Base-by-base conservation (phyloP, 53 echinoderm and acorn worm genomes). In the Pentamera pediparva region DNA sequence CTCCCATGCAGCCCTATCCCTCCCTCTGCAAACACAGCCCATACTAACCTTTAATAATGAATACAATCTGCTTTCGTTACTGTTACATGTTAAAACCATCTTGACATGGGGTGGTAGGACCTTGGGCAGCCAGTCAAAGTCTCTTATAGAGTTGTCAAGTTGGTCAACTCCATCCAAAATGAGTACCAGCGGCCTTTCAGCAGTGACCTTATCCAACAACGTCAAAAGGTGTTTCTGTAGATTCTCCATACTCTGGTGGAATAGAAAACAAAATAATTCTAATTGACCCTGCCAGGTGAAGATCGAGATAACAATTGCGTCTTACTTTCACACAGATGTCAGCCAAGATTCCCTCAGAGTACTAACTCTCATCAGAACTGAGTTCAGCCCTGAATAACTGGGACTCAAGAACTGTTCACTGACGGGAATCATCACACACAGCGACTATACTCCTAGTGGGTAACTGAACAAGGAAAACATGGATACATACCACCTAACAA, bases 151-250 rank as follows among this genome's bases (percentile, higher is more conserved):
- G 28, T 72, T 27, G 10, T 74, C 65, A 32, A 96, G 85, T 65
- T 85, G 88, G 60, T 96, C 96, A 3, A 96, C 75, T 58, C 96
- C 96, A 26, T 96, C 96, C 35, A 96, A 60, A 20, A 96, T 79
- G 31, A 96, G 80, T 77, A 88, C 85, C 20, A 96, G 88, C 67
- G 91, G 96, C 62, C 91, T 88, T 53, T 96, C 78, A 45, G 73
- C 80, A 13, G 91, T 74, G 22, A 86, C 96, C 36, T 83, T 88
- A 54, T 87, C 85, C 69, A 96, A 77, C n/a, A 96, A 82, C 37
- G 77, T 88, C 13, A 85, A 82, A 17, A 96, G 76, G 47, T 85
- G 82, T 56, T 82, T 85, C 60, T 83, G 76, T 34, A 96, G 56
- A 37, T 83, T 79, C 33, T 96, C 85, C 35, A 83, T 69, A n/a